Conservation (phyloP, 1,140 invertebrate species). For the Bombus terrestris region DNA sequence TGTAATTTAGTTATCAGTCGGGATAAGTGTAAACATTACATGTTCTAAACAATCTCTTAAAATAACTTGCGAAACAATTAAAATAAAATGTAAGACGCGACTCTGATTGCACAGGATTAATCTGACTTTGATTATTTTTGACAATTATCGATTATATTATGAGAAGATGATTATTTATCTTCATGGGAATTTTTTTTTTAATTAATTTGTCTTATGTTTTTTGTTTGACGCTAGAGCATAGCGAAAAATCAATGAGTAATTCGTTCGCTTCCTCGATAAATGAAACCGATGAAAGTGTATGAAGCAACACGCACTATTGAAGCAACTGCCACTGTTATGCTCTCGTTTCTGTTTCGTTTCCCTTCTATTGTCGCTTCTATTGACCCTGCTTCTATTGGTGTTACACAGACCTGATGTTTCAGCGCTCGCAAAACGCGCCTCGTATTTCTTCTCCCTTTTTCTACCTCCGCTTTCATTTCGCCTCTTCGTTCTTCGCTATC, state of each 20-base stretch:
- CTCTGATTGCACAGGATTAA: not conserved
- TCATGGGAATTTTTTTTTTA: not conserved
- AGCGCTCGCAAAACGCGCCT: slow-evolving; percentile 24
- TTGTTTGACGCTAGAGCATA: not conserved
- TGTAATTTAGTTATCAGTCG: too few species aligned
- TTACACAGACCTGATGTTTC: slow-evolving; percentile 46
- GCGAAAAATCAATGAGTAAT: not conserved
- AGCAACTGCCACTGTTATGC: slow-evolving; percentile 15
- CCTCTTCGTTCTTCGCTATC: not conserved
- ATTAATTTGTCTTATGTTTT: not conserved
- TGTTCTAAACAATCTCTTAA: too few species aligned
- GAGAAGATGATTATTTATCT: not conserved
- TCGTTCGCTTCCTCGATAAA: slow-evolving; percentile 7
- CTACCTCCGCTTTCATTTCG: not conserved
- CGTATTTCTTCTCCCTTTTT: slow-evolving; percentile 16
- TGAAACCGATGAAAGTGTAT: not conserved
- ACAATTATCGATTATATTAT: not conserved
- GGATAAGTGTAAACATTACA: too few species aligned
- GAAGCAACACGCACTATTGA: slow-evolving; percentile 6
- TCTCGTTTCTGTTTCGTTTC: slow-evolving; percentile 54
- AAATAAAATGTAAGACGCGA: not conserved
- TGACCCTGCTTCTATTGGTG: slow-evolving; percentile 39
- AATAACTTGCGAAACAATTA: not conserved
- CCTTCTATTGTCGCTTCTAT: slow-evolving; percentile 42
- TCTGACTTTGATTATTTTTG: not conserved